Evolutionary conservation across 2,797 vertebrate genomes (phyloP), one percentile per base, ranked within the genome.

Genomic region (Pangasius djambal): DNA sequence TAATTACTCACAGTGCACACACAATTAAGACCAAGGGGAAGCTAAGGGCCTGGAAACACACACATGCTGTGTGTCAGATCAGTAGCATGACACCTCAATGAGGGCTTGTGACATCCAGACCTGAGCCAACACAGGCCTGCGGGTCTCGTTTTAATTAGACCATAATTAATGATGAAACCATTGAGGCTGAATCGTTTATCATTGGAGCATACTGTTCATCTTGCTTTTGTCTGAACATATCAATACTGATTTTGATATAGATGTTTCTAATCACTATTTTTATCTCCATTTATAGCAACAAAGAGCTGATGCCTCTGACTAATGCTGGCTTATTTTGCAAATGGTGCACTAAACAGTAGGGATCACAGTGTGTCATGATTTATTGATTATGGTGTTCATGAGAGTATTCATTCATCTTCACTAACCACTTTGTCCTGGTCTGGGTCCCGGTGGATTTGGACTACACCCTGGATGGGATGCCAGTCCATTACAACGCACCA

Each of bases 91-190:
- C 88, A 88, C 69, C 52, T 87, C 65, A 85, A 16, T 77, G 50
- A 89, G 86, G 75, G 52, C 50, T 83, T 65, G 81, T 40, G 52
- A 75, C 78, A 84, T 72, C 82, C 75, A 81, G 65, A 69, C 85
- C 75, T 31, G n/a, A 65, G n/a, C 55, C 59, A 74, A 50, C 31
- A 22, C 34, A 87, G 25, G 25, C 89, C 74, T 86, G 86, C 57
- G 28, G 84, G 79, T 86, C 57, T 65, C 2, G 10, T 91, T 91
- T 86, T 89, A 89, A 91, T 90, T 90, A 89, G 75, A 82, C 74
- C 63, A 82, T 85, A 83, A 92, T 84, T 89, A 88, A 90, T 82
- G 52, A 85, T 72, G 57, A 88, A 88, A 86, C 63, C 20, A 52
- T 44, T 70, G 61, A 65, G 69, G 44, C 52, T 31, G 63, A 72